These are phyloP conservation scores for Neoitamus cyanurus DNA, from an alignment of 2,888 invertebrate genomes.

Conservation along the genomic window DNA sequence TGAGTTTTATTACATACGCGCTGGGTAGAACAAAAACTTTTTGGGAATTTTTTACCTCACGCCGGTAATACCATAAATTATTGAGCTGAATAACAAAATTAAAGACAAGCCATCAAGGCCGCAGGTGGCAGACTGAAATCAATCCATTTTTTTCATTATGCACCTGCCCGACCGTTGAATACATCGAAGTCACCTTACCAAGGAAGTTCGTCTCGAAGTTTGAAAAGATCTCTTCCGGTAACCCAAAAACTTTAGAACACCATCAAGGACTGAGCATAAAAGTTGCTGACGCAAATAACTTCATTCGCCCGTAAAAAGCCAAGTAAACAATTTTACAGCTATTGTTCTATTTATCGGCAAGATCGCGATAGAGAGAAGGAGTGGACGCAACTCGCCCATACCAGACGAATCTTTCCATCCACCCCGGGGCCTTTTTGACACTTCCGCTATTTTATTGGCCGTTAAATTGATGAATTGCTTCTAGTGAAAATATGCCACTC, in stretches of 20 bases:
- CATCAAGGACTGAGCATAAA: neutral
- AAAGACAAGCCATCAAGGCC: neutral
- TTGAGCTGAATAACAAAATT: neutral
- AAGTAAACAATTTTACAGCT: neutral
- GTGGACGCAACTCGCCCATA: neutral
- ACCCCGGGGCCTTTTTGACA: neutral
- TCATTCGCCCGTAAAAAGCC: neutral
- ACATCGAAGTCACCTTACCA: neutral
- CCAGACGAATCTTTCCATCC: neutral
- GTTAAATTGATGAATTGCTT: constrained; percentile 1
- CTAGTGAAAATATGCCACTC: neutral
- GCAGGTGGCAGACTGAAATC: neutral
- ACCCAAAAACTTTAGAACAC: neutral
- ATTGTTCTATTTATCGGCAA: neutral
- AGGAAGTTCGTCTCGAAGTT: neutral
- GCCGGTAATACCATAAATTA: neutral
- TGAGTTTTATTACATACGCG: neutral
- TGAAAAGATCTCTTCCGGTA: constrained; percentile 1
- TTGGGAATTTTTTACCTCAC: neutral
- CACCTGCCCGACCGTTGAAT: neutral
- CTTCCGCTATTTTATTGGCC: neutral
- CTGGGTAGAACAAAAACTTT: neutral
- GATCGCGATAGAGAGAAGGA: neutral
- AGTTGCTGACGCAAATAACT: neutral
- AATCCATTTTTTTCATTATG: neutral